Evolutionary conservation across 2,113 vertebrate genomes (phyloP), one percentile per base, ranked within the genome.

Genomic region (Lanius ludovicianus): DNA sequence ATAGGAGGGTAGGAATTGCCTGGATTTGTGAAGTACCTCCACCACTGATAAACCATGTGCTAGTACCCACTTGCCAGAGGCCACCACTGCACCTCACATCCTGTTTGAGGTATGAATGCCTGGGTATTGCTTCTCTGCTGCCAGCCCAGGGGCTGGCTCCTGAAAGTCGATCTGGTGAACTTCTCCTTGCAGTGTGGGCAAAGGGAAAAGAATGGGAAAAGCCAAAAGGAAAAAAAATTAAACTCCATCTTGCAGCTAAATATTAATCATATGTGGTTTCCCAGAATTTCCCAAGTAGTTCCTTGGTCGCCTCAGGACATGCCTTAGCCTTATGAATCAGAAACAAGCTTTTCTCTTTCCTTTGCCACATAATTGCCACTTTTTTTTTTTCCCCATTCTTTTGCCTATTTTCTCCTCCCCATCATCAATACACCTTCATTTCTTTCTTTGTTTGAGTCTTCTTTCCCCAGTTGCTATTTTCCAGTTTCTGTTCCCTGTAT

Each of bases 221-320:
- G 42, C 10, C 52, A 47, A 79, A 93, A 27, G 13, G 52, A 5
- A 50, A 83, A 83, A 68, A 86, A 55, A 5, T 5, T 44, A 30
- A n/a, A 6, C 41, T 88, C 35, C 30, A 57, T 77, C 82, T 94
- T 93, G 69, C 68, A 88, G 75, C 42, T 94, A 67, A 87, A 87
- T 96, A 67, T 84, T 95, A 97, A 93, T 88, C 39, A 64, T 67
- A 87, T 31, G 64, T 6, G 0, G 62, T 84, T 91, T 65, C 37
- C 65, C 59, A 91, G 76, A 53, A 75, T 91, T 96, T 92, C 79
- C 14, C 4, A 19, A 73, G 35, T 46, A 77, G 35, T 65, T 74
- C 49, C 63, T 88, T 73, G 15, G 33, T 69, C 25, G 59, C 56
- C 65, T 89, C 60, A 85, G 68, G 64, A 92, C 77, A 33, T 33